Percentiles rank a stretch among this genome's conserved stretches.
Evolutionary conservation across 2,888 invertebrate genomes (phyloP).

Genomic region (Noctua pronuba): DNA sequence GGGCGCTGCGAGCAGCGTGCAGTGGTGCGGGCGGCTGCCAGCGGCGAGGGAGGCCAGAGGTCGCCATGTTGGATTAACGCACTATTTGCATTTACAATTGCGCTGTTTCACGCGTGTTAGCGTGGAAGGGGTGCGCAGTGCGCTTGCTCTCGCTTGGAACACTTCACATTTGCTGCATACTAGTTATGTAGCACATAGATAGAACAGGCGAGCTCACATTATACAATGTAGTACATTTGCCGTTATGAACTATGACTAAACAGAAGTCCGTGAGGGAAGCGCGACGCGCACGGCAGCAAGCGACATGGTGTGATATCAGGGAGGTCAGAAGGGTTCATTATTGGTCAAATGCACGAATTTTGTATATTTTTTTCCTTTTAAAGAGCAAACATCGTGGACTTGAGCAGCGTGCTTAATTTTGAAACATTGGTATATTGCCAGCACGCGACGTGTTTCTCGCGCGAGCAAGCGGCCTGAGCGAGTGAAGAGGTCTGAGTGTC

Average conservation of each 20-base stretch:
- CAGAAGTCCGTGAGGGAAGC: background rate
- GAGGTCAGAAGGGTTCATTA: background rate
- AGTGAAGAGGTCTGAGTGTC: background rate
- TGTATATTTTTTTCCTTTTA: background rate
- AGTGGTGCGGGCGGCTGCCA: background rate
- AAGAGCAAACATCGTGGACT: background rate
- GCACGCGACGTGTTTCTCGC: background rate
- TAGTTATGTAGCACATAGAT: background rate
- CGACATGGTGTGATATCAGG: background rate
- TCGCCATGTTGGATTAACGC: constrained; percentile 79
- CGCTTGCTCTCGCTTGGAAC: background rate
- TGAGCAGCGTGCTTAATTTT: background rate
- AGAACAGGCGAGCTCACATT: constrained; percentile 1
- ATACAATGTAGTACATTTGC: constrained; percentile 57
- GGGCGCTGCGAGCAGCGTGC: background rate
- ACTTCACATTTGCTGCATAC: background rate
- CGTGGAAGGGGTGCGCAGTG: constrained; percentile 70
- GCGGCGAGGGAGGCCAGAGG: constrained; percentile 49
- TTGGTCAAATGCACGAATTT: background rate
- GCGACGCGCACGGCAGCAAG: background rate
- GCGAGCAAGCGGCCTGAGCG: background rate
- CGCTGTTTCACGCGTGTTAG: constrained; percentile 67
- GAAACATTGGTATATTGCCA: background rate
- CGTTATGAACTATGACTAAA: background rate
- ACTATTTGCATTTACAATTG: constrained; percentile 85